Evolutionary conservation across 30 jellyfish, hydroid and myxozoan genomes (phyloP), one percentile per base, ranked within the genome.

Genomic region (Cassiopea andromeda): DNA sequence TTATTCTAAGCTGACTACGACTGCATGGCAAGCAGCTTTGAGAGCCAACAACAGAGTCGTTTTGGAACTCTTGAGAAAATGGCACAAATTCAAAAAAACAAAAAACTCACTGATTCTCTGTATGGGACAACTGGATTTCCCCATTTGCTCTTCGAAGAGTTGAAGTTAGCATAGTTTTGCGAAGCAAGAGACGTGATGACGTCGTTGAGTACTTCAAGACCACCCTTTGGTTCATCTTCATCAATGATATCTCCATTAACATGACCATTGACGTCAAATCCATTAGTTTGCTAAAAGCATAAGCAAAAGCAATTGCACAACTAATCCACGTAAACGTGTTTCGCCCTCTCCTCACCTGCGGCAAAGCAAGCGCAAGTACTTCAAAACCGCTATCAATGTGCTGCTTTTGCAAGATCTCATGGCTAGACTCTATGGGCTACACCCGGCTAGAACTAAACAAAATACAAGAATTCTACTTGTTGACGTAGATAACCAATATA

Each of bases 121-220:
- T 96, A 96, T 1, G 98, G 97, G 19, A 96, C 92, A 19, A 87
- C 88, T 44, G 97, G 94, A 50, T 83, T 89, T 61, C 98, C 95
- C 91, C 97, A 94, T 71, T 95, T 94, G 90, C 97, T 90, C 97
- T 85, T 94, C 44, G 98, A 80, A 2, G 91, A 90, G 85, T 90
- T 94, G n/a, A 90, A 89, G 27, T 77, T 85, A 19, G 96, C 97
- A 78, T 94, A 94, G 85, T 94, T 94, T 77, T 94, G 94, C n/a
- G 98, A 91, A 1, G 98, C 98, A 60, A 90, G 96, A 27, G 97
- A 92, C 6, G 89, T 87, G 60, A 94, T 90, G 92, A 94, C 98
- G 60, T 90, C 98, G 82, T 90, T 94, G 57, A 94, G 83, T 4
- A 85, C 94, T 82, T 94, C 98, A 48, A 94, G 93, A 13, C 97